These are phyloP conservation scores for Microcebus murinus DNA, from an alignment of 2,113 vertebrate species.

Conservation along the genomic window DNA sequence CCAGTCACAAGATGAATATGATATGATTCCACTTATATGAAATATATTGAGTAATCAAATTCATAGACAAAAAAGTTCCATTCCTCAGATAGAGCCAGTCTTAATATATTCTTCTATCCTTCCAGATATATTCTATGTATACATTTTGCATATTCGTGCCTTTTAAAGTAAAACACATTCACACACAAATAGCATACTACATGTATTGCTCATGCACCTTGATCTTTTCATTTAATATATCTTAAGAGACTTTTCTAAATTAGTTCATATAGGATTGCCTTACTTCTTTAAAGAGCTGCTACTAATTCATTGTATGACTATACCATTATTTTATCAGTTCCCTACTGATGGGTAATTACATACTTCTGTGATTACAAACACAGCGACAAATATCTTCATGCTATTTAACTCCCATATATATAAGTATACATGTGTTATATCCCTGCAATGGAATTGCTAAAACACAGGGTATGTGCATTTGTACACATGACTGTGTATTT, in stretches of 20 bases:
- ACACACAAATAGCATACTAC: not conserved
- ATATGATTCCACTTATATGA: not conserved
- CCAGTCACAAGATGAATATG: not conserved
- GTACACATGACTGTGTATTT: not conserved
- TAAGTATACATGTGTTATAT: not conserved
- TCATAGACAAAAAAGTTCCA: not conserved
- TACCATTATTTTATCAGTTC: not conserved
- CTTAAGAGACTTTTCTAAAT: not conserved
- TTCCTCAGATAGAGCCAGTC: not conserved
- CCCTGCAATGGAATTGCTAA: not conserved
- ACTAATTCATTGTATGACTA: not conserved
- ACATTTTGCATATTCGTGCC: not conserved
- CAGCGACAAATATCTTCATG: not conserved
- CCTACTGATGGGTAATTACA: not conserved
- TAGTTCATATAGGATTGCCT: not conserved
- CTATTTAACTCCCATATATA: not conserved
- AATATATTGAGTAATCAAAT: not conserved
- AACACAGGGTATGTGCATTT: not conserved
- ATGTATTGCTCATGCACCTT: not conserved
- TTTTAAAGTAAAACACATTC: not conserved
- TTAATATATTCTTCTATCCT: not conserved
- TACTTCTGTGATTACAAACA: not conserved
- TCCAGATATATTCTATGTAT: not conserved
- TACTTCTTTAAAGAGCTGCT: not conserved
- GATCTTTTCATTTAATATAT: not conserved